Evolutionary conservation across 2,797 vertebrate species (phyloP).

Genomic region (Gymnodraco acuticeps): DNA sequence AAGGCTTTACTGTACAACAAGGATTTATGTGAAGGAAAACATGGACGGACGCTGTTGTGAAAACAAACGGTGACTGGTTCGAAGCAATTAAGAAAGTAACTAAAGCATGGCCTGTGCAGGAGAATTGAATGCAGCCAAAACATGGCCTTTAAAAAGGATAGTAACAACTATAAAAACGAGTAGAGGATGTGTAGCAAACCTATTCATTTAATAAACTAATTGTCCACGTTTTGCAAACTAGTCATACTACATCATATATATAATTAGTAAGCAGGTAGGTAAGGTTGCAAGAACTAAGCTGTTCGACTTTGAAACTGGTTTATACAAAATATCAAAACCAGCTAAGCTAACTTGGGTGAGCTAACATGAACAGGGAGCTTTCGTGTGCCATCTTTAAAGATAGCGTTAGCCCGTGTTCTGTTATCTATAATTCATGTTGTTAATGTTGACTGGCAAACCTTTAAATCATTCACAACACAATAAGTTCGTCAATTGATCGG

Average conservation of each 20-base stretch:
- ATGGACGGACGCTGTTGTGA: not conserved
- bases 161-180: constrained; percentile 34
- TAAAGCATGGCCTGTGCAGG: constrained; percentile 64
- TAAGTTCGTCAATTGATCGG: fast-evolving
- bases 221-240: not conserved
- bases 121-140: constrained; percentile 60
- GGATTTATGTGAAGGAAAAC: not conserved
- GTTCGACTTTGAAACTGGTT: not conserved
- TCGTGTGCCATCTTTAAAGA: constrained; percentile 55
- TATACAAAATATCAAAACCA: constrained; percentile 9
- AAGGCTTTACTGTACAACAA: not conserved
- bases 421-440: not conserved
- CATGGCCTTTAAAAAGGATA: constrained; percentile 79
- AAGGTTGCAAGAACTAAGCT: not conserved
- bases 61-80: constrained; percentile 23
- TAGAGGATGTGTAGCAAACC: constrained; percentile 14
- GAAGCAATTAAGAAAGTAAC: constrained; percentile 29
- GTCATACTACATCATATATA: not conserved
- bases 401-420: constrained; percentile 34
- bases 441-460: not conserved
- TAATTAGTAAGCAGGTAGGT: not conserved
- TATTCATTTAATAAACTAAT: not conserved
- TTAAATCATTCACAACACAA: not conserved
- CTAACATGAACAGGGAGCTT: constrained; percentile 50
- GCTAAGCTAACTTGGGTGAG: constrained; percentile 57